Base-by-base conservation (phyloP, 64 coral and sea anemone species). In the Astreopora myriophthalma region DNA sequence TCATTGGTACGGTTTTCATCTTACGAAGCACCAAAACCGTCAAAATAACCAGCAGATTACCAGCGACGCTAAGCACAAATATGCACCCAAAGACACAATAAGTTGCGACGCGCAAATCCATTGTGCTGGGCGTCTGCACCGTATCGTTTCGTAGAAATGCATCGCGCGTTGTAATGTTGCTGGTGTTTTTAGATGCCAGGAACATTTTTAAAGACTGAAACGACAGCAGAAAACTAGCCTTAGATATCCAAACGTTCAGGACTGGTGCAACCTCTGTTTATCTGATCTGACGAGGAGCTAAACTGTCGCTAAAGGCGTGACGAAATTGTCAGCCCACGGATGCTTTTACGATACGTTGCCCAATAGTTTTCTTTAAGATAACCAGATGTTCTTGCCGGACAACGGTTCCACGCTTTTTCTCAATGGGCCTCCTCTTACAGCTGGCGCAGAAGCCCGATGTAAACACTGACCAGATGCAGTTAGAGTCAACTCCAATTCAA, bases 1-100 rank as follows among this genome's bases (percentile, higher is more conserved):
- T 91, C 28, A 94, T 97, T 0, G 95, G 95, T 25, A 97, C 95
- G 8, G 95, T 90, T 51, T 94, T 97, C 69, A 97, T 86, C 22
- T 88, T 74, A 37, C 86, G 49, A 33, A 94, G 86, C 14, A 91
- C 33, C 16, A 93, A 61, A 58, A 97, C 95, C 0, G 95, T 90
- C 34, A 97, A 62, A 31, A 97, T 94, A 19, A 90, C 87, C 20
- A 97, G 29, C 0, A 92, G 94, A 14, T 97, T 97, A 0, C 95
- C 95, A 19, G 87, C 71, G 16, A 94, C 63, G 48, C 95, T 97
- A 38, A 93, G 91, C 34, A 87, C 22, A 85, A 93, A 90, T 58
- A 97, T 97, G 3, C 73, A 29, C 30, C 71, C 64, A 28, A 87
- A 97, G 1, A 97, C 65, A 12, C 62, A 68, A 24, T 87, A 90